These are phyloP conservation scores for Actinopyga echinites DNA, from an alignment of 53 echinoderm and acorn worm genomes.

Conservation along the genomic window DNA sequence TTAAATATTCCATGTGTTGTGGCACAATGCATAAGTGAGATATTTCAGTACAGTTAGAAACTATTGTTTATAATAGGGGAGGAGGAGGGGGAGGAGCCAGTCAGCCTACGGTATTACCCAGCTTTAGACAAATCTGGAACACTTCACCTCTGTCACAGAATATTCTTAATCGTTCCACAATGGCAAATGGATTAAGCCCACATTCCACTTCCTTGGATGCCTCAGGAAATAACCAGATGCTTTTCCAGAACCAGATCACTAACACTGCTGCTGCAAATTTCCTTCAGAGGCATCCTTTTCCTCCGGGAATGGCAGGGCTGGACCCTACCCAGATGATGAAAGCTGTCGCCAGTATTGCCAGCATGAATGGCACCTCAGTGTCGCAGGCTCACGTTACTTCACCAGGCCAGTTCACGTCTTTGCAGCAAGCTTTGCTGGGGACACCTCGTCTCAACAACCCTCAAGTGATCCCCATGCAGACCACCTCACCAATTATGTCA, in stretches of 20 bases:
- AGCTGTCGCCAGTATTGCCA: constrained; percentile 25
- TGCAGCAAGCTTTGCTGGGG: constrained; percentile 29
- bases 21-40: too few relatives aligned
- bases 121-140: constrained; percentile 93
- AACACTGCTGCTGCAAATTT: background rate
- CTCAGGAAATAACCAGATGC: constrained; percentile 50
- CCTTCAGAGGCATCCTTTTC: constrained; percentile 2
- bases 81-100: constrained; percentile 31
- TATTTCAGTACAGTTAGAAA: too few relatives aligned
- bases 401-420: constrained; percentile 29
- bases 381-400: constrained; percentile 24
- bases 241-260: constrained; percentile 41
- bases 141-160: constrained; percentile 47
- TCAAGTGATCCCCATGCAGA: background rate
- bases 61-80: too few relatives aligned
- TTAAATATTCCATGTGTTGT: too few relatives aligned
- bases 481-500: constrained; percentile 32
- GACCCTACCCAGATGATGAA: constrained; percentile 45
- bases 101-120: constrained; percentile 74
- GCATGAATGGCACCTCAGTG: constrained; percentile 11
- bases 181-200: constrained; percentile 35
- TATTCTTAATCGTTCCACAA: constrained; percentile 31
- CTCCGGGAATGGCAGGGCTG: background rate
- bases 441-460: background rate
- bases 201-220: constrained; percentile 52